These are phyloP conservation scores for Garrulus glandarius DNA, from an alignment of 2,797 vertebrate genomes.

Conservation along the genomic window DNA sequence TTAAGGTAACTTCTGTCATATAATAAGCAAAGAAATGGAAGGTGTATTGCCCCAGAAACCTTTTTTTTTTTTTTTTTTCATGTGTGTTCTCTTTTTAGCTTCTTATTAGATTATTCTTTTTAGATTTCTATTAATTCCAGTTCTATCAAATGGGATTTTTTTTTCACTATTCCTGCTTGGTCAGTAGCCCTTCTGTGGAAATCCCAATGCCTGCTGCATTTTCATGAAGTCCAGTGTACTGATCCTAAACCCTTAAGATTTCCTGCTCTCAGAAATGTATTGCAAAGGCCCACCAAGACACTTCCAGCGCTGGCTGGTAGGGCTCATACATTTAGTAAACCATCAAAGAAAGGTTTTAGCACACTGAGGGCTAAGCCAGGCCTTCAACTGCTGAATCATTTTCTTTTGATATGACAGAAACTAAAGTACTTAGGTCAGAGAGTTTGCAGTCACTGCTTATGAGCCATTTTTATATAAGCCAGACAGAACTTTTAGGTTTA, in stretches of 20 bases:
- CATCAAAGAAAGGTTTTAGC: neutral
- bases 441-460: neutral
- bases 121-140: neutral
- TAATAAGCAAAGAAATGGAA: neutral
- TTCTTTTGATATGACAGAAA: neutral
- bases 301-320: neutral
- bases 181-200: neutral
- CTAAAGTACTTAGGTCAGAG: neutral
- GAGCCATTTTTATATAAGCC: neutral
- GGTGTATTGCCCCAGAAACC: neutral
- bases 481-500: neutral
- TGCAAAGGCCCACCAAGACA: neutral
- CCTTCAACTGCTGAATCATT: neutral
- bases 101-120: neutral
- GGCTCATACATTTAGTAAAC: neutral
- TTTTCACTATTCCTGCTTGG: neutral
- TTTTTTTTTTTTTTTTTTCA: too few species aligned
- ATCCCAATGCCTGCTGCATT: neutral
- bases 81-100: neutral
- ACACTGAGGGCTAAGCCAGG: neutral
- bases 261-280: neutral
- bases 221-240: neutral
- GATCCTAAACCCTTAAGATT: neutral
- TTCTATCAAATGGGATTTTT: neutral
- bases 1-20: neutral